These are phyloP conservation scores for Alca torda DNA, from an alignment of 2,797 vertebrate species.

Conservation along the genomic window DNA sequence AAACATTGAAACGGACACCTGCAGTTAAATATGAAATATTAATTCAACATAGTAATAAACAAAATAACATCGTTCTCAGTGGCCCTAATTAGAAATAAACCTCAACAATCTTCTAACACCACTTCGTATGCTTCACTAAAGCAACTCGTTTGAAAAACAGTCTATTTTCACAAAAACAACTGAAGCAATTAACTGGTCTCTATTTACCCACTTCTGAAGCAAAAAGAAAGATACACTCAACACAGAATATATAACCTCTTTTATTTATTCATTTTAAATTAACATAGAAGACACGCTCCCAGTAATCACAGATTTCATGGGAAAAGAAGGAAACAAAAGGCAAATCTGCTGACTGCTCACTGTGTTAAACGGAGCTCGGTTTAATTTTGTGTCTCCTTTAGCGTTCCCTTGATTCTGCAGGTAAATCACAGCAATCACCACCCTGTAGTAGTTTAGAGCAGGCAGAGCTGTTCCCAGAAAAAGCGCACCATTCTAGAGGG, in stretches of 20 bases:
- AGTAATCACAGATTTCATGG: background rate
- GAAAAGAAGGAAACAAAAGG: background rate
- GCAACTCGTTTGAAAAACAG: constrained; percentile 10
- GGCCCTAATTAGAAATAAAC: constrained; percentile 41
- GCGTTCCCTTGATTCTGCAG: background rate
- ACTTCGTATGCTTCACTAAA: background rate
- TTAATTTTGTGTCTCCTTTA: background rate
- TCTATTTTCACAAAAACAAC: constrained; percentile 34
- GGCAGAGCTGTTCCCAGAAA: background rate
- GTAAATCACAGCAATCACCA: background rate
- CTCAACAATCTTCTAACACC: background rate
- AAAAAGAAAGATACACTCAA: background rate
- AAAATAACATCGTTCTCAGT: constrained; percentile 12
- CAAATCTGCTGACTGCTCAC: background rate
- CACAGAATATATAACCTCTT: background rate
- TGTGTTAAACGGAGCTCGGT: background rate
- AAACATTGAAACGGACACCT: constrained; percentile 26
- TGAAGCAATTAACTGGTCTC: constrained; percentile 57
- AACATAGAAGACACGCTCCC: background rate
- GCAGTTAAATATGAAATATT: constrained; percentile 46
- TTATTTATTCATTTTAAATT: background rate
- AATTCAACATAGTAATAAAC: constrained; percentile 31
- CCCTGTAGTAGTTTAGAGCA: background rate
- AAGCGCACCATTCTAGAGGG: background rate
- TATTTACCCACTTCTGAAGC: constrained; percentile 41